Base-by-base conservation (phyloP, 2,113 vertebrate genomes). In the Myxocyprinus asiaticus region DNA sequence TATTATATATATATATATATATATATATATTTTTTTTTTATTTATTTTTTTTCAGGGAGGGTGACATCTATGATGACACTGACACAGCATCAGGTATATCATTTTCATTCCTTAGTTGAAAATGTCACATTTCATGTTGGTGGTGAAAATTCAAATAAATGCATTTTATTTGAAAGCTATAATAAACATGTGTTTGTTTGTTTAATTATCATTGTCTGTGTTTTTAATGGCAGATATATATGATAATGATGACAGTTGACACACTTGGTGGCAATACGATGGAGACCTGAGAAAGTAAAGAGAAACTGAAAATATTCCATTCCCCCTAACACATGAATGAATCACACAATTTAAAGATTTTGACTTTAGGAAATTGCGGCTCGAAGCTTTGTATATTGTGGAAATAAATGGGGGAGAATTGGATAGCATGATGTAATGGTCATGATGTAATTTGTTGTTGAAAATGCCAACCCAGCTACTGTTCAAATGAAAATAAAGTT, bases 21-120 rank as follows among this genome's bases (percentile, higher is more conserved):
- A n/a, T n/a, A n/a, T n/a, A n/a, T n/a, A n/a, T n/a, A n/a, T n/a
- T n/a, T n/a, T n/a, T n/a, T n/a, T n/a, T n/a, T n/a, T 2, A 7
- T 48, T 78, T 64, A 47, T 69, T 84, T 1, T 5, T 43, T 88
- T 72, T 0, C 87, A 96, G 95, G 88, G 94, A 96, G 84, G 82
- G 89, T 65, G 94, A 94, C 55, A 90, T 95, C 85, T 95, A 96
- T 12, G 94, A 96, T 1, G 94, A 95, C 0, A 84, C 95, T 44
- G 94, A 93, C 64, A 85, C 88, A 78, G 42, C 43, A 0, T 80
- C 63, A 82, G 93, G 90, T 94, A 87, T 85, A 82, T 83, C 62
- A 12, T 53, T 15, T 43, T 15, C 45, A 3, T 14, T n/a, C 6
- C 8, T 67, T 17, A n/a, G n/a, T n/a, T n/a, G n/a, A n/a, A n/a